phyloP scores from a whole-genome alignment of 2,797 vertebrate genomes.

The Galago senegalensis region DNA sequence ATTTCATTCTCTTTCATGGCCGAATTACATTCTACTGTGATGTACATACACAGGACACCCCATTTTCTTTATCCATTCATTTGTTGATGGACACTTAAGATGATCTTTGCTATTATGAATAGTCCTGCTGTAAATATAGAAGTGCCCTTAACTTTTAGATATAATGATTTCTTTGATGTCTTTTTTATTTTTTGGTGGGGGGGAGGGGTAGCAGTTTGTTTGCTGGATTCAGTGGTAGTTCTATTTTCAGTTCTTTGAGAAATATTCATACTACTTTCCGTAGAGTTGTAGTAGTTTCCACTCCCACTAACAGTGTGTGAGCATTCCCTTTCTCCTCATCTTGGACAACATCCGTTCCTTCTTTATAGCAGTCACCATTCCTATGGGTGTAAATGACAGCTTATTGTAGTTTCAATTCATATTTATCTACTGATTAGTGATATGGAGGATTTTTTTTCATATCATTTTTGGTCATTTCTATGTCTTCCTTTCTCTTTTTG shows the following conservation, averaged over 20 bases:
- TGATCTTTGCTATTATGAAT: not conserved
- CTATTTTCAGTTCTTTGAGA: not conserved
- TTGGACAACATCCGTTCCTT: not conserved
- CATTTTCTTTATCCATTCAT: not conserved
- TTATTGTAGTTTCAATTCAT: not conserved
- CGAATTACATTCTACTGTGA: not conserved
- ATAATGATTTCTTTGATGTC: not conserved
- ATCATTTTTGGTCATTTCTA: not conserved
- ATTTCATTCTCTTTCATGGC: not conserved
- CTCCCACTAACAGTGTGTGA: not conserved
- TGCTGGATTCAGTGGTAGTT: not conserved
- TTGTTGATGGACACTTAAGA: not conserved
- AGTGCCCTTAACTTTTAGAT: not conserved
- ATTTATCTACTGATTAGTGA: not conserved
- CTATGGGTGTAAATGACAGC: not conserved
- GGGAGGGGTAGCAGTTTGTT: not conserved
- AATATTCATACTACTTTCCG: not conserved
- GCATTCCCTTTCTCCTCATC: not conserved
- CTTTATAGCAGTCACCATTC: not conserved
- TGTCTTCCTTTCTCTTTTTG: not conserved
- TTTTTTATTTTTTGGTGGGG: too few species aligned
- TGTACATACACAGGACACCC: not conserved
- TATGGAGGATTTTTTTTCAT: not conserved
- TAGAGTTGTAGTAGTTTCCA: not conserved
- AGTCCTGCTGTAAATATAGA: not conserved